Conservation (phyloP, 2,113 vertebrate species). For the Litocranius walleri region DNA sequence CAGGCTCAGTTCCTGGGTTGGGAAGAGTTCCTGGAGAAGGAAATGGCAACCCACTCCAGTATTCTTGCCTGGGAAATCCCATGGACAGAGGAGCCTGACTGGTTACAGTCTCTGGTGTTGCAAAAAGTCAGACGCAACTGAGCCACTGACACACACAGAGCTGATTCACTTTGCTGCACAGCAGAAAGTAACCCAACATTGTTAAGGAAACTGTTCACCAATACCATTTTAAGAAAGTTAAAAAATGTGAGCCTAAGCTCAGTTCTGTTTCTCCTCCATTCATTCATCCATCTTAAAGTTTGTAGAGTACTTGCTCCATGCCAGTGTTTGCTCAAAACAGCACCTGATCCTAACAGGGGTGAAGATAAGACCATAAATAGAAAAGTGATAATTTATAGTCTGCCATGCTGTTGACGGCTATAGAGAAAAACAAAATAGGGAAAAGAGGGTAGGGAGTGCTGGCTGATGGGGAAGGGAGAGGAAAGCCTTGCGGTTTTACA, state of each 20-base stretch:
- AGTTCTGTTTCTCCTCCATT: neutral
- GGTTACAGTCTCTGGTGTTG: neutral
- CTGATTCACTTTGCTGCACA: neutral
- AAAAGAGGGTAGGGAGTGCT: neutral
- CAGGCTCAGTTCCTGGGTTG: neutral
- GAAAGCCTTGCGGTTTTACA: neutral
- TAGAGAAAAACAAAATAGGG: neutral
- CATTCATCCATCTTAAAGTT: neutral
- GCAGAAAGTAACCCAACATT: neutral
- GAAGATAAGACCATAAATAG: neutral
- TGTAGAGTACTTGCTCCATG: neutral
- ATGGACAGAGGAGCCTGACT: neutral
- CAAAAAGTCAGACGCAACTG: neutral
- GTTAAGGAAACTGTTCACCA: neutral
- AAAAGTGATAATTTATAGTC: neutral
- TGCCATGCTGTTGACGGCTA: neutral
- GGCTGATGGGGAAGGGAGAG: neutral
- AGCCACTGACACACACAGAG: neutral
- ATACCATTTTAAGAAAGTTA: neutral
- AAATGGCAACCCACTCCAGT: neutral
- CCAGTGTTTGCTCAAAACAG: neutral
- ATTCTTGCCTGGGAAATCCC: neutral
- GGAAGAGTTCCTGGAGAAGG: neutral
- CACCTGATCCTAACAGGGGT: neutral
- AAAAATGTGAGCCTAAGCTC: neutral